Evolutionary conservation across 2,113 vertebrate genomes (phyloP).

Genomic region (Picathartes gymnocephalus): DNA sequence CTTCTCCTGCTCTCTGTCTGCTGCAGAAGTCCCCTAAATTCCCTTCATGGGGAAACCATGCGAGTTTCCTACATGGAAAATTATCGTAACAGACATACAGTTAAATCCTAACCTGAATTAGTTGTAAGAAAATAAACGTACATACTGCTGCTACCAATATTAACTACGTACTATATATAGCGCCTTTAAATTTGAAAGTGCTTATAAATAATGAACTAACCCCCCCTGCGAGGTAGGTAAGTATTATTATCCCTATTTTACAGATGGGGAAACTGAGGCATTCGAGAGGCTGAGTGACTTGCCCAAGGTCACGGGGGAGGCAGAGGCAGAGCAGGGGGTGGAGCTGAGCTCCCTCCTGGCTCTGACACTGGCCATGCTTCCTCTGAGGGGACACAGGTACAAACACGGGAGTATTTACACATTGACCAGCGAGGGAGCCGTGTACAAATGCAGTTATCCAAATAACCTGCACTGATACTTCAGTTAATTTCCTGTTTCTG

Average conservation of each 20-base stretch:
- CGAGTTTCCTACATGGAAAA: conserved; percentile 42
- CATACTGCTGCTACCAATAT: neutral
- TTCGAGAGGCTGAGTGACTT: conserved; percentile 30
- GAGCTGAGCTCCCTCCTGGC: neutral
- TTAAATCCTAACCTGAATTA: conserved; percentile 32
- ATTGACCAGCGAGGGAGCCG: neutral
- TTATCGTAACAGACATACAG: neutral
- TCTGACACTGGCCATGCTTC: neutral
- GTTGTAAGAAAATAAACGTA: conserved; percentile 42
- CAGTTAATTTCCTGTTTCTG: neutral
- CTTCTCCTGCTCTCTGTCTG: neutral
- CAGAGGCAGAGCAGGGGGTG: neutral
- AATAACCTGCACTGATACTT: neutral
- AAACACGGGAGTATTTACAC: neutral
- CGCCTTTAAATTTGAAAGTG: conserved; percentile 52
- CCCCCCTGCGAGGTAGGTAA: conserved; percentile 60
- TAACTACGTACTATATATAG: conserved; percentile 20
- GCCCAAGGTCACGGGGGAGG: conserved; percentile 50
- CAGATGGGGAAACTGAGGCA: conserved; percentile 65
- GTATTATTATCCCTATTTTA: conserved; percentile 63
- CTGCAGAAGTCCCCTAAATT: neutral
- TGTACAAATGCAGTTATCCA: neutral
- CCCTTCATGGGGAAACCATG: conserved; percentile 12
- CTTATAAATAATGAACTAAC: conserved; percentile 39
- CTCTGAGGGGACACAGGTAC: neutral